phyloP scores from a whole-genome alignment of 2,888 invertebrate species.

The Cryptocephalus primarius region DNA sequence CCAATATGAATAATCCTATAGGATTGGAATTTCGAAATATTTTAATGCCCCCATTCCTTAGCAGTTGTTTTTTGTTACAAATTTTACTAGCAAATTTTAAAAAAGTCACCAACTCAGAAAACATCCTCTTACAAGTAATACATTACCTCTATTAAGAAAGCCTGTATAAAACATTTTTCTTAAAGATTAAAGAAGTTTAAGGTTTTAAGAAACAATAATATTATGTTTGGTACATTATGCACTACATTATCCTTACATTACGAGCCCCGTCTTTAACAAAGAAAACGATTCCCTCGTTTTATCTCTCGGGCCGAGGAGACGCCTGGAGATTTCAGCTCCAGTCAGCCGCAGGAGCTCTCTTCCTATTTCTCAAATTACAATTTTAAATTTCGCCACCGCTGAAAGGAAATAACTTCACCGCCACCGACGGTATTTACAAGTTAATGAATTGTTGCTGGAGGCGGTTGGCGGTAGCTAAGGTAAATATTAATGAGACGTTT shows the following conservation, averaged over 20 bases:
- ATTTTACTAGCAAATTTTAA: too few species aligned
- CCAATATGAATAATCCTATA: too few species aligned
- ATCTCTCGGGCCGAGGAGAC: not conserved
- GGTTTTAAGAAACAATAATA: constrained; percentile 40
- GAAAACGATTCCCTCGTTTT: constrained; percentile 24
- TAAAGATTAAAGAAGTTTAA: constrained; percentile 24
- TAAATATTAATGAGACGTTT: too few species aligned
- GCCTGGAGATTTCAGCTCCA: constrained; percentile 20
- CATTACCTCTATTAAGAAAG: not conserved
- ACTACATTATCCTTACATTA: constrained; percentile 33
- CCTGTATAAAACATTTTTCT: too few species aligned
- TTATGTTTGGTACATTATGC: constrained; percentile 38
- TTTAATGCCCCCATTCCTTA: too few species aligned
- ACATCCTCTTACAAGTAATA: too few species aligned
- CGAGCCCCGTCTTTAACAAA: constrained; percentile 27
- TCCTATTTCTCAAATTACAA: constrained; percentile 30
- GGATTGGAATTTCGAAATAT: too few species aligned
- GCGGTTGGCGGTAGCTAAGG: too few species aligned
- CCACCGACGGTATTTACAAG: constrained; percentile 11
- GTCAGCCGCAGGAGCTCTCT: constrained; percentile 17
- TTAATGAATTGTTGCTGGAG: constrained; percentile 2
- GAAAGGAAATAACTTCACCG: constrained; percentile 10
- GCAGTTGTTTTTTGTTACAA: too few species aligned
- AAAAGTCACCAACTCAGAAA: too few species aligned
- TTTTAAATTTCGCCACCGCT: constrained; percentile 27